phyloP scores from a whole-genome alignment of 2,888 invertebrate species.

The Polylopha cassiicola region DNA sequence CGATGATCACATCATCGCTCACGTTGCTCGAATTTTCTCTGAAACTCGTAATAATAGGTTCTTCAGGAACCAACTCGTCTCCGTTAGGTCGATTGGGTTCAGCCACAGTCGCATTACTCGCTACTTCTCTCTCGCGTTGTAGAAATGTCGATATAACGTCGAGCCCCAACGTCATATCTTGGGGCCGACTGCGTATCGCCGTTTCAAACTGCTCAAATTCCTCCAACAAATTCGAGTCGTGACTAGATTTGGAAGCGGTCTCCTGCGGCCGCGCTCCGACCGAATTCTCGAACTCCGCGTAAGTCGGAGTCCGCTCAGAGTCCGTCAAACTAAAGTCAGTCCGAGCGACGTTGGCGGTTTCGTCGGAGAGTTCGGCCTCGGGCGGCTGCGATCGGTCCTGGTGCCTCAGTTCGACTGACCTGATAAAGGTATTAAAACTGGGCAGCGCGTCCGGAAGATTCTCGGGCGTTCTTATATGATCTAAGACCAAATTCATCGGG shows the following conservation, averaged over 20 bases:
- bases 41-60: constrained; percentile 43
- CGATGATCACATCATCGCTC: constrained; percentile 38
- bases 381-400: constrained; percentile 48
- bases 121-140: constrained; percentile 48
- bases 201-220: constrained; percentile 56
- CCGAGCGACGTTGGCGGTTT: constrained; percentile 36
- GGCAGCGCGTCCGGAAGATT: constrained; percentile 33
- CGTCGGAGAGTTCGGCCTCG: constrained; percentile 41
- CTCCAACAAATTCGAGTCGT: constrained; percentile 48
- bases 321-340: constrained; percentile 36
- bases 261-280: constrained; percentile 53
- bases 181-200: constrained; percentile 49
- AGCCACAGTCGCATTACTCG: constrained; percentile 26
- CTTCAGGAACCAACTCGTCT: constrained; percentile 30
- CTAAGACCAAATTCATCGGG: constrained; percentile 41
- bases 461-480: constrained; percentile 31
- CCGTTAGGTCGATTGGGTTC: constrained; percentile 28
- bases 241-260: constrained; percentile 49
- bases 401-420: constrained; percentile 54
- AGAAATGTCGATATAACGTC: constrained; percentile 52
- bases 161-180: constrained; percentile 58
- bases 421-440: constrained; percentile 49
- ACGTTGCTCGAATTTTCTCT: constrained; percentile 59
- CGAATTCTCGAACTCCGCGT: constrained; percentile 56
- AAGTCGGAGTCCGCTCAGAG: constrained; percentile 44